phyloP scores from a whole-genome alignment of 2,888 invertebrate species.

The Cylindroiulus punctatus region DNA sequence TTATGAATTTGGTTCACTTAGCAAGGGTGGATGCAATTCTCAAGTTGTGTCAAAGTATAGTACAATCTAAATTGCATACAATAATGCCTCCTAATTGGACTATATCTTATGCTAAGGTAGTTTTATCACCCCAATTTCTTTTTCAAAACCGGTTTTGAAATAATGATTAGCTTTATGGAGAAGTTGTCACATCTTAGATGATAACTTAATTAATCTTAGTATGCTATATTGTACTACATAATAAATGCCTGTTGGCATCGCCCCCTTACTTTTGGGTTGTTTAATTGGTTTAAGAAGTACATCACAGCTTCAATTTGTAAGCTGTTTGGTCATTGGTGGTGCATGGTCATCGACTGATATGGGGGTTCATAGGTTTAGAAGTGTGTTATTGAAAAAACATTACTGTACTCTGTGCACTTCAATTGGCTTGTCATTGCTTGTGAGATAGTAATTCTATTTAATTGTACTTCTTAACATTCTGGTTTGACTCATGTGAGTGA shows the following conservation, averaged over 20 bases:
- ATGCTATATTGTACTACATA: neutral
- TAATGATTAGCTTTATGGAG: neutral
- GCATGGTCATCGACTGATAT: neutral
- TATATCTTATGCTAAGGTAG: neutral
- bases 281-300: no score
- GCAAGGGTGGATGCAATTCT: no score
- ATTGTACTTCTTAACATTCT: neutral
- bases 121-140: neutral
- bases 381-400: neutral
- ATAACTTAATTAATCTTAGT: no score
- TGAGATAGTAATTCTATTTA: neutral
- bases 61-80: no score
- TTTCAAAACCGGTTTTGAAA: neutral
- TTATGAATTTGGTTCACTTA: no score
- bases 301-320: neutral
- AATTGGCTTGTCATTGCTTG: neutral
- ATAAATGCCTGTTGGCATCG: neutral
- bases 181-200: no score
- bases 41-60: no score
- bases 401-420: neutral
- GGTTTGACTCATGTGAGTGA: neutral
- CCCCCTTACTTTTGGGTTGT: neutral
- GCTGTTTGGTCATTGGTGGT: neutral
- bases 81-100: no score
- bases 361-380: neutral